These are phyloP conservation scores for Sebastes reedi DNA, from an alignment of 2,797 vertebrate genomes.

Conservation along the genomic window DNA sequence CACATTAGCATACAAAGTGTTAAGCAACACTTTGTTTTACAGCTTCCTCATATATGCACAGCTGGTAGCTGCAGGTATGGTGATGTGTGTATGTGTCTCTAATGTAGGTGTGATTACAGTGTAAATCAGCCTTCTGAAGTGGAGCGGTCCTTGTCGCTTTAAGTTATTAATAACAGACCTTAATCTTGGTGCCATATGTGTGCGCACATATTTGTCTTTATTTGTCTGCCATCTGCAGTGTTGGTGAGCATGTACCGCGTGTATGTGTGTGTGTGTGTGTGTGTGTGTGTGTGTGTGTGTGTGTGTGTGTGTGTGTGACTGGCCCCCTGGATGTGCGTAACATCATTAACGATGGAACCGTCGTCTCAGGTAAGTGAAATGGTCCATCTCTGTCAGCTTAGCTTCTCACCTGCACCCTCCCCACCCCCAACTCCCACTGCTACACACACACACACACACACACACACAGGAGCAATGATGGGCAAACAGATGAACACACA, in stretches of 20 bases:
- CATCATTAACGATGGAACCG: constrained; percentile 66
- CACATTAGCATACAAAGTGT: constrained; percentile 16
- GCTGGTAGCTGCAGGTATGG: constrained; percentile 8
- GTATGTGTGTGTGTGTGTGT: constrained; percentile 14
- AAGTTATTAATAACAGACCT: constrained; percentile 63
- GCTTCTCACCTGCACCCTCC: constrained; percentile 52
- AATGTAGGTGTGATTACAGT: constrained; percentile 86
- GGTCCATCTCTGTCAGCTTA: constrained; percentile 79
- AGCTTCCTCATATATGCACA: neutral
- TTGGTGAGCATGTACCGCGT: constrained; percentile 1
- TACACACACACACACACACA: constrained; percentile 4
- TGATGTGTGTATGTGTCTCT: constrained; percentile 49
- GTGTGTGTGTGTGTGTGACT: neutral
- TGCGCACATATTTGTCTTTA: constrained; percentile 38
- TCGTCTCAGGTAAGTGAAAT: constrained; percentile 65
- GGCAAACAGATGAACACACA: constrained; percentile 5
- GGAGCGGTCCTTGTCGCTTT: constrained; percentile 44
- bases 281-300: constrained; percentile 14
- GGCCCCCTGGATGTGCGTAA: constrained; percentile 50
- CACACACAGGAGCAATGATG: neutral
- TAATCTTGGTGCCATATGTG: constrained; percentile 49
- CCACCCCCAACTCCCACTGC: neutral
- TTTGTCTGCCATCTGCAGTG: constrained; percentile 47
- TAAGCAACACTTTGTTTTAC: neutral
- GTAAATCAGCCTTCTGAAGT: constrained; percentile 85